A percentile compares a stretch with the other conserved stretches of the same genome.
Evolutionary conservation across 1,140 invertebrate genomes (phyloP).

Genomic region (Drosophila novamexicana): DNA sequence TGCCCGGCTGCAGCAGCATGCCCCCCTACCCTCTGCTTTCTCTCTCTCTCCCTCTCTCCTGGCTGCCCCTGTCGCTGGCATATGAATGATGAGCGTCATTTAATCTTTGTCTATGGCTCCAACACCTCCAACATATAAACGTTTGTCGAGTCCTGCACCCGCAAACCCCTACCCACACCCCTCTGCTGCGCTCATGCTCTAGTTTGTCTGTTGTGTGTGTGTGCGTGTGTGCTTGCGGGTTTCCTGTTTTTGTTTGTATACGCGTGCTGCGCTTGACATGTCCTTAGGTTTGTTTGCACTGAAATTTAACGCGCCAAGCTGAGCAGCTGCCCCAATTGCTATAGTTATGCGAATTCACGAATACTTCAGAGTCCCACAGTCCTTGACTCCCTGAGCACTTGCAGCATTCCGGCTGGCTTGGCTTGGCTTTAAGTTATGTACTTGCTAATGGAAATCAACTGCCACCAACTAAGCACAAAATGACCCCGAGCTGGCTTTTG

Average conservation of each 20-base stretch:
- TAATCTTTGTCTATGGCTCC: conserved; percentile 81
- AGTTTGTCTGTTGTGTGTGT: conserved; percentile 3
- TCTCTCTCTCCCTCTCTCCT: background rate
- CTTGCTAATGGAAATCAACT: conserved; percentile 64
- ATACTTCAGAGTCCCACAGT: background rate
- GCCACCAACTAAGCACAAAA: conserved; percentile 28
- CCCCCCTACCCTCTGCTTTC: background rate
- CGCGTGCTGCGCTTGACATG: conserved; percentile 77
- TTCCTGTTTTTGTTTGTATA: conserved; percentile 60
- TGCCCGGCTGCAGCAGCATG: conserved; percentile 11
- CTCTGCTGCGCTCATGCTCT: background rate
- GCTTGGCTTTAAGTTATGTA: conserved; percentile 74
- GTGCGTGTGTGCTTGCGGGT: conserved; percentile 33
- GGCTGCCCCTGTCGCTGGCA: conserved; percentile 48
- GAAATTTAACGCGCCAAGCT: conserved; percentile 63
- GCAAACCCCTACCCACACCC: background rate
- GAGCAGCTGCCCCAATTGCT: conserved; percentile 37
- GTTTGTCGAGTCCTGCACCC: conserved; percentile 24
- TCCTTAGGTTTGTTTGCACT: conserved; percentile 78
- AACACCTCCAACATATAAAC: conserved; percentile 65
- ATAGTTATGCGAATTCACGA: conserved; percentile 54
- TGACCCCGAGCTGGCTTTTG: conserved; percentile 24
- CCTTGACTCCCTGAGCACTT: conserved; percentile 32
- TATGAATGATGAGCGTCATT: conserved; percentile 82
- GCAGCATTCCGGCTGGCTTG: conserved; percentile 27